Percentiles rank a stretch among this genome's conserved stretches.
These are phyloP conservation scores for Drosophila aff. DNA, from an alignment of 1,140 invertebrate species.

Conservation along the genomic window DNA sequence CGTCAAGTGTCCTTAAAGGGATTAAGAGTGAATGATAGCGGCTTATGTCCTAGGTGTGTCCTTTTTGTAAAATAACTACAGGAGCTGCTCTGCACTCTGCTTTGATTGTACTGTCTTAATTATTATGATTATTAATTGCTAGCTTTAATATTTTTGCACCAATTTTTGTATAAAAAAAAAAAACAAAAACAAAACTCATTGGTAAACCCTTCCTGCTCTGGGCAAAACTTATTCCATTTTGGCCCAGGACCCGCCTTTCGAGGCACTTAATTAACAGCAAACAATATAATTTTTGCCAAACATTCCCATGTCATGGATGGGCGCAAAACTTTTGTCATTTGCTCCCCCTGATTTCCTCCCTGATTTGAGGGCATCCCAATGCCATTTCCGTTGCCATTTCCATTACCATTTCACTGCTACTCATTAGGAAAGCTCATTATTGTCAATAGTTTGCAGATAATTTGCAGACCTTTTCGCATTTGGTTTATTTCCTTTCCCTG, in stretches of 20 bases:
- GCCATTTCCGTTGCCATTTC: not conserved
- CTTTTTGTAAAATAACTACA: constrained; percentile 63
- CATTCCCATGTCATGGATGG: constrained; percentile 32
- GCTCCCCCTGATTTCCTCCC: not conserved
- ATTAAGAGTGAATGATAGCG: constrained; percentile 82
- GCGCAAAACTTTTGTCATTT: constrained; percentile 76
- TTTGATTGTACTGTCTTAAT: constrained; percentile 1
- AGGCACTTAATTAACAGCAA: constrained; percentile 52
- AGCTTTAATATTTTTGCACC: not conserved
- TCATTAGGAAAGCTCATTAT: constrained; percentile 83
- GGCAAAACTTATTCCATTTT: constrained; percentile 37
- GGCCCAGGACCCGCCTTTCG: not conserved
- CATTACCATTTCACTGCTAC: constrained; percentile 55
- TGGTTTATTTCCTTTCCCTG: constrained; percentile 14
- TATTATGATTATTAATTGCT: constrained; percentile 9
- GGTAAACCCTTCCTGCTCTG: constrained; percentile 6
- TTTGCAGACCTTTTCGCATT: constrained; percentile 42
- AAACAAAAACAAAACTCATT: constrained; percentile 4
- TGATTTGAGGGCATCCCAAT: not conserved
- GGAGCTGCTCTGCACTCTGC: constrained; percentile 6
- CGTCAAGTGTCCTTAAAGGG: constrained; percentile 82
- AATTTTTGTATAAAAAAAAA: not conserved
- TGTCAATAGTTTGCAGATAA: constrained; percentile 78
- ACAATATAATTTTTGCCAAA: constrained; percentile 45
- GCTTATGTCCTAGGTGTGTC: constrained; percentile 79